Conservation (phyloP, 1,140 invertebrate species). For the Macrobrachium nipponense region DNA sequence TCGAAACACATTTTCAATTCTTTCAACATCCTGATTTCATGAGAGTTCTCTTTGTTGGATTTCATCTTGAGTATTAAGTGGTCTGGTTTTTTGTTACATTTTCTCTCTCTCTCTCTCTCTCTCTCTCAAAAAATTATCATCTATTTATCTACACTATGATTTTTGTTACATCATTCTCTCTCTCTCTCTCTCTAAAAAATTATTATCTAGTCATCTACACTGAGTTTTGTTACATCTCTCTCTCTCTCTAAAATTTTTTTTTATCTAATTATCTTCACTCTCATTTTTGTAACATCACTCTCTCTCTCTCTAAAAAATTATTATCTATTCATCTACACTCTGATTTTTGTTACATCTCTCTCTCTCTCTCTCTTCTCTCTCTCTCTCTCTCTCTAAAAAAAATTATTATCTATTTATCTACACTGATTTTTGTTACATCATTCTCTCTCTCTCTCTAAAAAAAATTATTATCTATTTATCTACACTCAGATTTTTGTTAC, state of each 20-base stretch:
- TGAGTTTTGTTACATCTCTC: neutral
- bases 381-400: neutral
- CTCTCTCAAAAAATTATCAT: neutral
- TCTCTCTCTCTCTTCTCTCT: conserved; percentile 8
- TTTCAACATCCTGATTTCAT: no score
- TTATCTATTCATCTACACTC: no score
- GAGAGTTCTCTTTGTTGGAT: no score
- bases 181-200: conserved; percentile 6
- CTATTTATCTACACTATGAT: neutral
- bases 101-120: neutral
- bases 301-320: conserved; percentile 16
- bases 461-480: neutral
- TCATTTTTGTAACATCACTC: neutral
- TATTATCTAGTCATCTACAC: neutral
- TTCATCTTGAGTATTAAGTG: no score
- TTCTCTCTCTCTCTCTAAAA: conserved; percentile 13
- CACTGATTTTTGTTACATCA: neutral
- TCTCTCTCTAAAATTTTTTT: neutral
- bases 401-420: no score
- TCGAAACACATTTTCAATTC: no score
- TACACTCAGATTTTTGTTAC: neutral
- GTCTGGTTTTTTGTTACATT: no score
- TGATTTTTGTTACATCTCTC: neutral
- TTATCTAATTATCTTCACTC: neutral
- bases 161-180: neutral